Percentiles rank a stretch among this genome's conserved stretches.
phyloP scores from a whole-genome alignment of 1,140 invertebrate species.

The Microplitis mediator region DNA sequence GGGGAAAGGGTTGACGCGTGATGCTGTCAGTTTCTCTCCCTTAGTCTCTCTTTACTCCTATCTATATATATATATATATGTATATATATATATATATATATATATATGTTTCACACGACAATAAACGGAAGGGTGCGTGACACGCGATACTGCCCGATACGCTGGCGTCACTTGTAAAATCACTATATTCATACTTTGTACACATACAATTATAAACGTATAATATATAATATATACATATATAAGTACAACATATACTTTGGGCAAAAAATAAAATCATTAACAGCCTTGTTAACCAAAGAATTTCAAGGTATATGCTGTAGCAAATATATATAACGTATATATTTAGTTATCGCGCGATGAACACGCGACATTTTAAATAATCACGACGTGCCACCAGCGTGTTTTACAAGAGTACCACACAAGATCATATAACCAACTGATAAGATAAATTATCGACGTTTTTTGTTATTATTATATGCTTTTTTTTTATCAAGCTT shows the following conservation, averaged over 20 bases:
- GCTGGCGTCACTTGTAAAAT: background rate
- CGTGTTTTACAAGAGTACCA: background rate
- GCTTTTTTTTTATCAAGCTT: too few relatives aligned
- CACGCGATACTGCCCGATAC: background rate
- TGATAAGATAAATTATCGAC: too few relatives aligned
- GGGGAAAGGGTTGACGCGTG: background rate
- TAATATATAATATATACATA: too few relatives aligned
- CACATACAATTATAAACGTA: background rate
- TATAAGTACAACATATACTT: background rate
- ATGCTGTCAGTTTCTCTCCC: constrained; percentile 1
- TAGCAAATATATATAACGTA: background rate
- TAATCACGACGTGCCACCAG: background rate
- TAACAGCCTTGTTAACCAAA: constrained; percentile 9
- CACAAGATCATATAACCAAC: background rate
- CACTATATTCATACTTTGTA: background rate
- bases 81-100: background rate
- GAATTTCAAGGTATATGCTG: background rate
- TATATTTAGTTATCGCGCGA: background rate
- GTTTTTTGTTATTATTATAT: too few relatives aligned
- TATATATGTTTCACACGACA: constrained; percentile 6
- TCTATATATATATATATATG: too few relatives aligned
- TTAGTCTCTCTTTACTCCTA: background rate
- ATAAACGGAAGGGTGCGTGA: constrained; percentile 13
- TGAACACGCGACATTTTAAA: background rate
- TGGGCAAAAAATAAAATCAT: constrained; percentile 7